Evolutionary conservation across 2,888 invertebrate species (phyloP).

Genomic region (Branchellion lobata): DNA sequence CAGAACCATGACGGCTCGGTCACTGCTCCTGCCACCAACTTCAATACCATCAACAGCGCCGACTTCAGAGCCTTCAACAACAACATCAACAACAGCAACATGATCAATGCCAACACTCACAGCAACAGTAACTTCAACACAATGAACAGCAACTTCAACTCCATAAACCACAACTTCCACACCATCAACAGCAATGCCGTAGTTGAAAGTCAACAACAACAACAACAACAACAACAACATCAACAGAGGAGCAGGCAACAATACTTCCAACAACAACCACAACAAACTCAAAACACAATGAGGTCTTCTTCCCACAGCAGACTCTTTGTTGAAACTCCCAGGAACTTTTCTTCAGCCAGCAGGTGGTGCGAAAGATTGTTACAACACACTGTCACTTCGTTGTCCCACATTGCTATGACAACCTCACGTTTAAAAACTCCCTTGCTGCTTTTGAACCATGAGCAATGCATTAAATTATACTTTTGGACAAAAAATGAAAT

Average conservation of each 20-base stretch:
- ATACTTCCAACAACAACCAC: constrained; percentile 45
- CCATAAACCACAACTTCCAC: constrained; percentile 38
- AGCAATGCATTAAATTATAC: no score
- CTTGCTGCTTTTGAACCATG: no score
- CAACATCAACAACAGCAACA: constrained; percentile 41
- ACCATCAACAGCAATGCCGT: constrained; percentile 43
- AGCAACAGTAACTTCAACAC: constrained; percentile 38
- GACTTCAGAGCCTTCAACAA: constrained; percentile 15
- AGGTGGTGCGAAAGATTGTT: not conserved
- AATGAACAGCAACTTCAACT: constrained; percentile 42
- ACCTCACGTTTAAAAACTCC: no score
- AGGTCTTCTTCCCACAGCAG: constrained; percentile 17
- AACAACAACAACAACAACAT: constrained; percentile 24
- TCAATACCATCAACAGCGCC: constrained; percentile 32
- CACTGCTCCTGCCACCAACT: not conserved
- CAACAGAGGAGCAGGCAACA: constrained; percentile 47
- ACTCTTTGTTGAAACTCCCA: not conserved
- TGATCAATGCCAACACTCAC: constrained; percentile 8
- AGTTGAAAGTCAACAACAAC: constrained; percentile 43
- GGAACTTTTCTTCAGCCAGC: constrained; percentile 1
- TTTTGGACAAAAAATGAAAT: no score
- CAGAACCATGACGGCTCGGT: constrained; percentile 27
- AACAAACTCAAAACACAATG: not conserved
- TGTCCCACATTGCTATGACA: no score
- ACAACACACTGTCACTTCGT: no score